Evolutionary conservation across 2,113 vertebrate species (phyloP).

Genomic region (Heterochromis multidens): DNA sequence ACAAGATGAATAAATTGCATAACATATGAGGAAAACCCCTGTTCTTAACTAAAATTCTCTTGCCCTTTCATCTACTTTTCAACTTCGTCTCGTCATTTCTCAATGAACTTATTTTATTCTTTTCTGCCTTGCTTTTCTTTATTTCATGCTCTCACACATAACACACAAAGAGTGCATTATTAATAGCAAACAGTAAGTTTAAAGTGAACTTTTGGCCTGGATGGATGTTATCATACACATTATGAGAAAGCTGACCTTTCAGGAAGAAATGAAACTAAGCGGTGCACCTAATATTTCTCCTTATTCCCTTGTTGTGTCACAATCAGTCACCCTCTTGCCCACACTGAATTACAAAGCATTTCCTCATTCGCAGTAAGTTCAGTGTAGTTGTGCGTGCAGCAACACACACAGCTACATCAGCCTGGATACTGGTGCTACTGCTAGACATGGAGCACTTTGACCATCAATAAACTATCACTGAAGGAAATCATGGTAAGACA

Average conservation of each 20-base stretch:
- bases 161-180: background rate
- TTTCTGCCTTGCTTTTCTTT: background rate
- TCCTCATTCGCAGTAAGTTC: conserved; percentile 49
- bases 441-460: conserved; percentile 36
- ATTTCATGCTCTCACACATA: fast-evolving
- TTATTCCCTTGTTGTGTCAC: background rate
- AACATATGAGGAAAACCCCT: background rate
- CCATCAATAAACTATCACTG: background rate
- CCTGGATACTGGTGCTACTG: background rate
- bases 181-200: background rate
- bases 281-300: background rate
- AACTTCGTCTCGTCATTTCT: background rate
- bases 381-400: background rate
- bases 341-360: conserved; percentile 23
- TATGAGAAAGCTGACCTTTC: background rate
- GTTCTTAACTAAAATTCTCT: background rate
- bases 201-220: background rate
- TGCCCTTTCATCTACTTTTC: background rate
- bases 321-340: background rate
- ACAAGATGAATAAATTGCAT: background rate
- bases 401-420: background rate
- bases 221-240: background rate
- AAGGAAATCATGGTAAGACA: conserved; percentile 63
- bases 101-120: background rate
- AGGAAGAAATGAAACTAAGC: background rate